A percentile compares a stretch with the other conserved stretches of the same genome.
Evolutionary conservation across 2,113 vertebrate genomes (phyloP).

Genomic region (Notothenia rossii): DNA sequence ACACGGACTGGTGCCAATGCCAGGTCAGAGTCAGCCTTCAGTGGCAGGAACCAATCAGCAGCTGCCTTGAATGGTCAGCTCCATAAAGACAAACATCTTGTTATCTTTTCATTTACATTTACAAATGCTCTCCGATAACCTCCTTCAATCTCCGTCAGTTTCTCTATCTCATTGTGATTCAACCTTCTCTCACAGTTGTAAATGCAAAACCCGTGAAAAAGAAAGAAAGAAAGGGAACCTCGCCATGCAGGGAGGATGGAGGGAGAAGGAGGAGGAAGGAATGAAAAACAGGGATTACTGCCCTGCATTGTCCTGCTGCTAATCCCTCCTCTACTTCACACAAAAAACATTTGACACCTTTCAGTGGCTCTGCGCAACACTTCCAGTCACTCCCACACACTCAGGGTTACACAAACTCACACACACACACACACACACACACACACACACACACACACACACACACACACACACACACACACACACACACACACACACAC

Average conservation of each 20-base stretch:
- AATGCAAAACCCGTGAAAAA: slow-evolving; percentile 10
- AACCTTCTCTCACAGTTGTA: slow-evolving; percentile 51
- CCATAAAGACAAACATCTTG: not conserved
- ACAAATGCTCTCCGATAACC: slow-evolving; percentile 15
- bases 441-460: slow-evolving; percentile 52
- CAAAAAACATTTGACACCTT: slow-evolving; percentile 78
- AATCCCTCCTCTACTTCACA: slow-evolving; percentile 68
- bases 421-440: slow-evolving; percentile 32
- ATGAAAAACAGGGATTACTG: slow-evolving; percentile 69
- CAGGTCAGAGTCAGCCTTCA: not conserved
- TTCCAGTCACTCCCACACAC: slow-evolving; percentile 56
- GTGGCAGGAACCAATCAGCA: not conserved
- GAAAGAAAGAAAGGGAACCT: slow-evolving; percentile 15
- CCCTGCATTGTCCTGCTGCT: slow-evolving; percentile 62
- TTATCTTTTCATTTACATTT: slow-evolving; percentile 13
- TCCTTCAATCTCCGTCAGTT: not conserved
- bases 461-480: slow-evolving; percentile 47
- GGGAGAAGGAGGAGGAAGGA: slow-evolving; percentile 23
- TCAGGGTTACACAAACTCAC: slow-evolving; percentile 50
- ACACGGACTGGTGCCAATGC: not conserved
- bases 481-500: slow-evolving; percentile 48
- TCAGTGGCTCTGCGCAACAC: slow-evolving; percentile 50
- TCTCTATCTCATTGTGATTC: slow-evolving; percentile 26
- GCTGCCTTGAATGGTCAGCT: not conserved
- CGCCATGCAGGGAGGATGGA: not conserved